Percentiles rank a stretch among this genome's conserved stretches.
Conservation (phyloP, 2,888 invertebrate species). For the Saturnia japonica region DNA sequence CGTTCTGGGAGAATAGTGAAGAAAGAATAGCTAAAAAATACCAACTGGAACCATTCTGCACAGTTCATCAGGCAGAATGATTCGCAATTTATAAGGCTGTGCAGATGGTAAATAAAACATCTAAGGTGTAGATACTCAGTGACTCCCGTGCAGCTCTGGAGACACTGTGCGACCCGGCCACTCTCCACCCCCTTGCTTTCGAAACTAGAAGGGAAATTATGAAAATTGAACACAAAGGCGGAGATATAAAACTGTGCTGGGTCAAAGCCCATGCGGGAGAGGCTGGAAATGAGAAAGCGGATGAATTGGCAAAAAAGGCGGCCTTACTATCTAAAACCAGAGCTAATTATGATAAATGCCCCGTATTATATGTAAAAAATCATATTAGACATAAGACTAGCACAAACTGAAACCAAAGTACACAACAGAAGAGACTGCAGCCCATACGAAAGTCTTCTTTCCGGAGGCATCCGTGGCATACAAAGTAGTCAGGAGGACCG, state of each 20-base stretch:
- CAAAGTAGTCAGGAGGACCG: not conserved
- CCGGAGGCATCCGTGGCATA: not conserved
- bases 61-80: not conserved
- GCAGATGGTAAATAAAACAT: not conserved
- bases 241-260: not conserved
- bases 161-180: not conserved
- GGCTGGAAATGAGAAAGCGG: not conserved
- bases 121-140: not conserved
- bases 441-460: not conserved
- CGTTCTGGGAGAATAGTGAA: rapidly evolving
- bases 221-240: not conserved
- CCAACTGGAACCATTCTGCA: not conserved
- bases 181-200: not conserved
- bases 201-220: not conserved
- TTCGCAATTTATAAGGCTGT: not conserved
- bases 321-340: not conserved
- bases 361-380: not conserved
- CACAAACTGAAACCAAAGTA: not conserved
- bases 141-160: not conserved
- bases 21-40: not conserved
- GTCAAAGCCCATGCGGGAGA: not conserved
- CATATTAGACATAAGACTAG: not conserved
- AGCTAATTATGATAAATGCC: not conserved
- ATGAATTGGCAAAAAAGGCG: not conserved
- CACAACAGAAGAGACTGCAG: not conserved